These are phyloP conservation scores for Anorthoa munda DNA, from an alignment of 2,888 invertebrate genomes.

Conservation along the genomic window DNA sequence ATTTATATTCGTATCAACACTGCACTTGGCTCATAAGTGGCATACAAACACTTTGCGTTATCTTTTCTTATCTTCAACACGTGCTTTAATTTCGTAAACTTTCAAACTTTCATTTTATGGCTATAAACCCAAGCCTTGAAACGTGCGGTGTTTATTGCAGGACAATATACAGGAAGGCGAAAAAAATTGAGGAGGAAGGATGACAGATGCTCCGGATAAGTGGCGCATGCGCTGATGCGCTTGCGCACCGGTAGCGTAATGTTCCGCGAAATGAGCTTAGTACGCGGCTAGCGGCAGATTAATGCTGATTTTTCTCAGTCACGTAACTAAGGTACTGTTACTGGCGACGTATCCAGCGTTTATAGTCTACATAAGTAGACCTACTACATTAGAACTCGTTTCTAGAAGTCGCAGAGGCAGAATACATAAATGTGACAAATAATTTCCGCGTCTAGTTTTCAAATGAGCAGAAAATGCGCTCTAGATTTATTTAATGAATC, in stretches of 20 bases:
- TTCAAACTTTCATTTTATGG: constrained; percentile 43
- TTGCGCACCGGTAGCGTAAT: constrained; percentile 62
- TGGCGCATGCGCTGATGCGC: constrained; percentile 61
- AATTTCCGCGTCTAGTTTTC: constrained; percentile 24
- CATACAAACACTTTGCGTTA: constrained; percentile 34
- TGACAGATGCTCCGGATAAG: constrained; percentile 74
- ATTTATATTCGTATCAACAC: constrained; percentile 46
- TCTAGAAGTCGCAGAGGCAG: constrained; percentile 27
- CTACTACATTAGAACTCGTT: constrained; percentile 61
- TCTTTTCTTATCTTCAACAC: constrained; percentile 38
- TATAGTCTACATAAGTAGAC: constrained; percentile 61
- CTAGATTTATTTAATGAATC: constrained; percentile 6
- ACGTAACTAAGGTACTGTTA: constrained; percentile 83
- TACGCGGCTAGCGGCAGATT: constrained; percentile 68
- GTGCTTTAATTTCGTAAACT: constrained; percentile 49
- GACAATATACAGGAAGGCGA: constrained; percentile 56
- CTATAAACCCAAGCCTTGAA: neutral
- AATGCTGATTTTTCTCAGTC: constrained; percentile 81
- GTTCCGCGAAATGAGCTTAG: constrained; percentile 64
- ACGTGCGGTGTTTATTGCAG: constrained; percentile 37
- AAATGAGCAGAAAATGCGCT: constrained; percentile 38
- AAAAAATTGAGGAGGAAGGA: constrained; percentile 75
- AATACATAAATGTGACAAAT: constrained; percentile 45
- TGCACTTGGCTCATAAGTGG: constrained; percentile 34
- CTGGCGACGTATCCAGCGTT: constrained; percentile 61